phyloP scores from a whole-genome alignment of 2,113 vertebrate genomes.

The Neoarius graeffei region DNA sequence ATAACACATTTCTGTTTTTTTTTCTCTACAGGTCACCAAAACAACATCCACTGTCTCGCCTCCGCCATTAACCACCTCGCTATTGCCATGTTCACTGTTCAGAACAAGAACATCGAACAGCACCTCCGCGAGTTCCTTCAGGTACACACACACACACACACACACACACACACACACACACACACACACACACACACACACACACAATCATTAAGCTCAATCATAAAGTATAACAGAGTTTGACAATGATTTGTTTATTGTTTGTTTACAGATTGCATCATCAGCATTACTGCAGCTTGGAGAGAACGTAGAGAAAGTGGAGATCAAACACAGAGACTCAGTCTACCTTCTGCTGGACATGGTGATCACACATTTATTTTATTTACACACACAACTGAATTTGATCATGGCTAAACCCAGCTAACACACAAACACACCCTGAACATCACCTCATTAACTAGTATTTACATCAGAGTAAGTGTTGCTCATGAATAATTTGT shows the following conservation, averaged over 20 bases:
- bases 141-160: conserved; percentile 56
- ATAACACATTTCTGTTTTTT: background rate
- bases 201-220: background rate
- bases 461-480: background rate
- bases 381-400: background rate
- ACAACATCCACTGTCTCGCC: conserved; percentile 91
- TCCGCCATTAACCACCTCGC: conserved; percentile 84
- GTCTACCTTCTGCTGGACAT: conserved; percentile 86
- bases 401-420: background rate
- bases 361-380: conserved; percentile 66
- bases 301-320: conserved; percentile 80
- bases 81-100: conserved; percentile 88
- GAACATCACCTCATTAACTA: background rate
- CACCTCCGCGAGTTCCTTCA: conserved; percentile 91
- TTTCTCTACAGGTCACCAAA: conserved; percentile 78
- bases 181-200: background rate
- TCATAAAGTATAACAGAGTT: conserved; percentile 5
- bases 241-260: background rate
- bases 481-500: background rate
- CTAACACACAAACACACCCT: background rate
- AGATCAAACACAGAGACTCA: conserved; percentile 85
- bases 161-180: conserved; percentile 20
- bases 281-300: conserved; percentile 85
- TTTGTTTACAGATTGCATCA: conserved; percentile 81
- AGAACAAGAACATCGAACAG: conserved; percentile 86